Evolutionary conservation across 64 coral and sea anemone species (phyloP), one percentile per base, ranked within the genome.

Genomic region (Cladopsammia gracilis): DNA sequence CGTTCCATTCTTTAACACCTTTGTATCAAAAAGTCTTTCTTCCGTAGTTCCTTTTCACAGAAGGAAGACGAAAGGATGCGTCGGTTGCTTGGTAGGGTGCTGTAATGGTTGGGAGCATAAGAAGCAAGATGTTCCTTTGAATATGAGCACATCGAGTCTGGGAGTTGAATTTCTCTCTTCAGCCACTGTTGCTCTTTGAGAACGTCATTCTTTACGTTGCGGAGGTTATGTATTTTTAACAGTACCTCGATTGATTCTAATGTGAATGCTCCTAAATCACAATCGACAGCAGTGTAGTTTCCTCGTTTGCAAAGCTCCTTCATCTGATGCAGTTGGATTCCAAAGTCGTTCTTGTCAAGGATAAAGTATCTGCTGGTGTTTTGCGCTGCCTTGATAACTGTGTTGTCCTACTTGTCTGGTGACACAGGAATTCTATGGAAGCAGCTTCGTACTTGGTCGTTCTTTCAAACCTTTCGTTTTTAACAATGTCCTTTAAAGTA

Each of bases 221-320:
- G 66, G 20, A 86, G 66, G 49, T 51, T 49, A 71, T 86, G 83
- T 25, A 87, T 87, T 57, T 73, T 87, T 25, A 87, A 24, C 4
- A 87, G 22, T 8, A 25, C 18, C 7, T 48, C 49, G 24, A 87
- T 67, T 12, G 85, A 87, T 16, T 50, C 49, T 15, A 73, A 13
- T 0, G 85, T 72, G 85, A 87, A 87, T 10, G 69, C 52, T 34
- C 85, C 85, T 56, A 5, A 42, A 19, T 74, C 86, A 9, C 86
- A 75, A 3, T 11, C 52, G 15, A 75, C 51, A 25, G 69, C 70
- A 58, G 26, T 11, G 34, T 62, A 74, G 2, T 62, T 73, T 43
- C 70, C 86, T 54, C 52, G n/a, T 10, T 10, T 3, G 51, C 49
- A 75, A 61, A 64, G 86, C 2, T 88, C 53, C 70, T 75, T 88